Evolutionary conservation across 1,140 invertebrate genomes (phyloP).

Genomic region (Melitaea cinxia): DNA sequence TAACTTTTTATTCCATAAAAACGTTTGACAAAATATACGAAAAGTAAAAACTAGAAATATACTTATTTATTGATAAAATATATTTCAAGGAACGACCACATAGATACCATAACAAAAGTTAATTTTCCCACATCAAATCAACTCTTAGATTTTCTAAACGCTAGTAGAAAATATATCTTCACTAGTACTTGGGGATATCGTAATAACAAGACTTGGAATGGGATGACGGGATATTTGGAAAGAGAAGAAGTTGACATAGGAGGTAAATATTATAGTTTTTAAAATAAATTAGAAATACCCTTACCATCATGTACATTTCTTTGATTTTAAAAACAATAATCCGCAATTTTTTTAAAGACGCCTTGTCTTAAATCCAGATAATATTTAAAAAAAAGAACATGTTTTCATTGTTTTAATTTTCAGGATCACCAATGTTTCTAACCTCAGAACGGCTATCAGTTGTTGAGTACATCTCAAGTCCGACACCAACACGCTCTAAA

Average conservation of each 20-base stretch:
- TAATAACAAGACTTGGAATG: slow-evolving; percentile 82
- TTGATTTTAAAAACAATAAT: too few relatives aligned
- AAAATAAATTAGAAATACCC: too few relatives aligned
- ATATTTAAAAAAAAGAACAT: too few relatives aligned
- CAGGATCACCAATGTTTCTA: slow-evolving; percentile 84
- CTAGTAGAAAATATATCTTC: slow-evolving; percentile 79
- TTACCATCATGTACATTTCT: too few relatives aligned
- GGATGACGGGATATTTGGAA: slow-evolving; percentile 84
- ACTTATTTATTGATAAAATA: slow-evolving; percentile 1
- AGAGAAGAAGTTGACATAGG: slow-evolving; percentile 84
- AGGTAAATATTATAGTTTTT: slow-evolving; percentile 68
- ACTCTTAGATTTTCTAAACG: slow-evolving; percentile 83
- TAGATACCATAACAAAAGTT: slow-evolving; percentile 85
- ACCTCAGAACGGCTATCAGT: slow-evolving; percentile 82
- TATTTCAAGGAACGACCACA: slow-evolving; percentile 79
- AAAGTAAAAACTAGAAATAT: not conserved
- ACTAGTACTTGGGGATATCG: slow-evolving; percentile 83
- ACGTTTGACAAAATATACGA: too few relatives aligned
- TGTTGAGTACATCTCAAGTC: slow-evolving; percentile 84
- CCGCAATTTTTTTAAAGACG: too few relatives aligned
- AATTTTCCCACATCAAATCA: slow-evolving; percentile 83
- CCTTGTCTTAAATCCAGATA: too few relatives aligned
- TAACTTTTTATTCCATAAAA: too few relatives aligned
- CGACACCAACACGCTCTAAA: slow-evolving; percentile 83
- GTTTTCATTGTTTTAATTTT: too few relatives aligned